phyloP scores from a whole-genome alignment of 1,140 invertebrate species.

The Drosophila serrata region DNA sequence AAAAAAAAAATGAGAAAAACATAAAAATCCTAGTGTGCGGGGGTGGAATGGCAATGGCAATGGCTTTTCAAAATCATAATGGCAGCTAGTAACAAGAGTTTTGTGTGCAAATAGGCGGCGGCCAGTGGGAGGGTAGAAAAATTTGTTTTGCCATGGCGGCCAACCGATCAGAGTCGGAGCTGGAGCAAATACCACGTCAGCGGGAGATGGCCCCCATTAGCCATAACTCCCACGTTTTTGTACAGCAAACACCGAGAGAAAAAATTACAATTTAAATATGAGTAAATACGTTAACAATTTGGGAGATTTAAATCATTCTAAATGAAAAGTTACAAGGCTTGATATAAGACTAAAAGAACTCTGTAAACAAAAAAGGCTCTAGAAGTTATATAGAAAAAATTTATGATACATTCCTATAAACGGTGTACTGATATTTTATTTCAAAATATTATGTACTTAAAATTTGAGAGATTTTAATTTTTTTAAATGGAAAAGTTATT shows the following conservation, averaged over 20 bases:
- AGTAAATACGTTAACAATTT: no score
- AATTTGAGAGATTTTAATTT: no score
- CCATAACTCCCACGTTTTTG: conserved; percentile 4
- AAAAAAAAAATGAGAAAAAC: conserved; percentile 27
- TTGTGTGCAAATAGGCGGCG: conserved; percentile 77
- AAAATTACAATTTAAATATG: not conserved
- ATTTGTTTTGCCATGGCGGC: conserved; percentile 40
- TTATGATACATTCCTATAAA: no score
- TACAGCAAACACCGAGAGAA: not conserved
- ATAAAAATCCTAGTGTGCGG: conserved; percentile 28
- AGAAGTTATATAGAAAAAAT: no score
- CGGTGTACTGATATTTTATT: no score
- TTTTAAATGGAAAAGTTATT: no score
- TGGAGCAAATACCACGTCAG: conserved; percentile 81
- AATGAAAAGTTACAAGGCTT: no score
- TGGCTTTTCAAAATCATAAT: conserved; percentile 85
- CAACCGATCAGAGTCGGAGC: conserved; percentile 62
- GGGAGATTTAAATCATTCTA: no score
- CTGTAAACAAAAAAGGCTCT: no score
- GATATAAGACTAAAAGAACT: no score
- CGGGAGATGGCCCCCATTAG: conserved; percentile 54
- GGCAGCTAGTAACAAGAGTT: conserved; percentile 85
- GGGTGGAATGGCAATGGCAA: conserved; percentile 68
- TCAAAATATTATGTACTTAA: no score
- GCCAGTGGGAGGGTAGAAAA: conserved; percentile 13